Base-by-base conservation (phyloP, 2,113 vertebrate species). In the Pituophis catenifer region DNA sequence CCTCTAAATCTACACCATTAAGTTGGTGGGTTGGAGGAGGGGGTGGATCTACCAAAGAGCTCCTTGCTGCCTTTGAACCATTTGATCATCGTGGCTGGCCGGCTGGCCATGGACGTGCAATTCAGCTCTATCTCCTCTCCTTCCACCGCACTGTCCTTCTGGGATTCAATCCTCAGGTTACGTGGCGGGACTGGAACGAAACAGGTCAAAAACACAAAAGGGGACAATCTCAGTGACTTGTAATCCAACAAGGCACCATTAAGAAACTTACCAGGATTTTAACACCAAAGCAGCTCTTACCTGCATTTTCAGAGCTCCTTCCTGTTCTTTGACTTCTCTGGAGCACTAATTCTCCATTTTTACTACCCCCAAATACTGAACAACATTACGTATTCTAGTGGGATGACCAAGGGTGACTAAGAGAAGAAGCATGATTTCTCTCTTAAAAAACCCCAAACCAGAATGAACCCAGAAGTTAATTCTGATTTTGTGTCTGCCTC, bases 11-110 rank as follows among this genome's bases (percentile, higher is more conserved):
- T 13, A 55, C 65, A 48, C 26, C 65, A 81, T 50, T 59, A 55
- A 6, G 89, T 62, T 0, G 59, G 8, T 33, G 1, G 90, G 92
- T 19, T 19, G 75, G 17, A 44, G 33, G 70, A 95, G 91, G 44
- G 90, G 92, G 54, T 6, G 17, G 13, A 10, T 96, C 92, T 95
- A 99, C 99, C 99, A 65, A 97, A 98, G 26, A 99, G 98, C 96
- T 99, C 98, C 95, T 98, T 98, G 97, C 98, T 99, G 70, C 98
- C 99, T 97, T 99, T 99, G 98, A 99, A 98, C 99, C 99, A 99
- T 96, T 98, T 97, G 98, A 99, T 99, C 94, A 98, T 98, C 52
- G 99, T 98, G 91, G 99, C 98, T 65, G 99, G 99, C 96, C 99
- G 99, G 98, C 99, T 99, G 97, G 99, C 99, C 97, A 99, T 98